phyloP scores from a whole-genome alignment of 2,888 invertebrate species.

The Aelia acuminata region DNA sequence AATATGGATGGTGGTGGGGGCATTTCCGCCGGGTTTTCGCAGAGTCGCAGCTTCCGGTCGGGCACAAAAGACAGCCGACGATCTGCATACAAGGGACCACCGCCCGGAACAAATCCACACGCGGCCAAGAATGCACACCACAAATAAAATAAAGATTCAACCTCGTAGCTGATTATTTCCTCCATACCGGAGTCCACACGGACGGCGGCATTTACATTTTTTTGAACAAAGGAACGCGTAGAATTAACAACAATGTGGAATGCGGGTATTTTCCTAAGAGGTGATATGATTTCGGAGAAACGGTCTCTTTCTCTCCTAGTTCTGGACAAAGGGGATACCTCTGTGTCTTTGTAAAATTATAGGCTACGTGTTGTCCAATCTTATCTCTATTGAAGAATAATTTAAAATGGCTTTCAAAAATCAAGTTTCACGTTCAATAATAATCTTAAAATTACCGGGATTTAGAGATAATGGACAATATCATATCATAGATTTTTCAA shows the following conservation, averaged over 20 bases:
- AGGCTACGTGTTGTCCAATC: too few species aligned
- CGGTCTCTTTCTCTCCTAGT: neutral
- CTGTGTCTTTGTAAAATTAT: neutral
- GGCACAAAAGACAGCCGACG: conserved; percentile 45
- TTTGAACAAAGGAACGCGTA: conserved; percentile 21
- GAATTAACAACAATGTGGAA: conserved; percentile 44
- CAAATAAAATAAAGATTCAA: conserved; percentile 45
- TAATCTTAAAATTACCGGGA: too few species aligned
- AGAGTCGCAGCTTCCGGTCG: conserved; percentile 54
- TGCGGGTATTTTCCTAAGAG: neutral
- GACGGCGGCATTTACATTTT: conserved; percentile 25
- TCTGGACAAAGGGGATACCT: neutral
- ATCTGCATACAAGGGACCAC: conserved; percentile 48
- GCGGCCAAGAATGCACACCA: conserved; percentile 41
- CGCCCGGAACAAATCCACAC: conserved; percentile 48
- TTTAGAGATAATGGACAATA: too few species aligned
- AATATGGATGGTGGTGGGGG: conserved; percentile 49
- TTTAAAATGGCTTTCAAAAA: too few species aligned
- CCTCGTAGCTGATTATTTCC: conserved; percentile 39
- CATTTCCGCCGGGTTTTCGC: conserved; percentile 47
- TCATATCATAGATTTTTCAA: too few species aligned
- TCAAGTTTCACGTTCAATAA: too few species aligned
- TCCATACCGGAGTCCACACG: conserved; percentile 43
- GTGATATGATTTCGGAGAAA: neutral
- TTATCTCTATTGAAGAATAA: too few species aligned